These are phyloP conservation scores for Calliopsis andreniformis DNA, from an alignment of 1,140 invertebrate genomes.

Conservation along the genomic window DNA sequence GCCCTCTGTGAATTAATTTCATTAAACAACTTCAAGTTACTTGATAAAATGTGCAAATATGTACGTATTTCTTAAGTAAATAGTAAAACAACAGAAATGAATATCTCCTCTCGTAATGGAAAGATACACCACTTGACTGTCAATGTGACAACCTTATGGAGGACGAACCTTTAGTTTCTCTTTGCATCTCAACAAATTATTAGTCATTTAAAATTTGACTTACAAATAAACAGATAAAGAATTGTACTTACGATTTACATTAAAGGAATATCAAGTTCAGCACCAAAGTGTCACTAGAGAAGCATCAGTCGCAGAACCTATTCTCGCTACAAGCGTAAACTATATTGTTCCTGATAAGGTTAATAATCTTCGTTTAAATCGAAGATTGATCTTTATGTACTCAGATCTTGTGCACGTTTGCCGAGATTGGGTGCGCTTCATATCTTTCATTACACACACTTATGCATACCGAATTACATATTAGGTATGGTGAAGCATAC, in stretches of 20 bases:
- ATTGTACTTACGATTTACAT: background rate
- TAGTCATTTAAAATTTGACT: background rate
- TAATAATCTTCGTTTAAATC: background rate
- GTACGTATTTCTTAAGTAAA: background rate
- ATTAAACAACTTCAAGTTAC: conserved; percentile 1
- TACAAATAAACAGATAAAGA: too few species aligned
- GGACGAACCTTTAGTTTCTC: background rate
- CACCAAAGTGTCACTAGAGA: background rate
- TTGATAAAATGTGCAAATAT: background rate
- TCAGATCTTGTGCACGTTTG: too few species aligned
- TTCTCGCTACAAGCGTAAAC: background rate
- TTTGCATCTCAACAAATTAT: too few species aligned
- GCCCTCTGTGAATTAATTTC: background rate
- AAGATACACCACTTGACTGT: too few species aligned
- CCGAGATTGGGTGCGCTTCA: background rate
- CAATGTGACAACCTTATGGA: too few species aligned
- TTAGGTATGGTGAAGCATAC: background rate
- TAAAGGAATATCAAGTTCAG: background rate
- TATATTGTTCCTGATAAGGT: background rate
- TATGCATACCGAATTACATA: background rate
- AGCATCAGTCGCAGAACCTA: background rate
- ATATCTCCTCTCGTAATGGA: too few species aligned
- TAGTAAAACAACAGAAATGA: too few species aligned
- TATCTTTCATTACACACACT: background rate
- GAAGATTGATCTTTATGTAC: background rate